These are phyloP conservation scores for Scytalopus superciliaris DNA, from an alignment of 2,113 vertebrate species.

Conservation along the genomic window DNA sequence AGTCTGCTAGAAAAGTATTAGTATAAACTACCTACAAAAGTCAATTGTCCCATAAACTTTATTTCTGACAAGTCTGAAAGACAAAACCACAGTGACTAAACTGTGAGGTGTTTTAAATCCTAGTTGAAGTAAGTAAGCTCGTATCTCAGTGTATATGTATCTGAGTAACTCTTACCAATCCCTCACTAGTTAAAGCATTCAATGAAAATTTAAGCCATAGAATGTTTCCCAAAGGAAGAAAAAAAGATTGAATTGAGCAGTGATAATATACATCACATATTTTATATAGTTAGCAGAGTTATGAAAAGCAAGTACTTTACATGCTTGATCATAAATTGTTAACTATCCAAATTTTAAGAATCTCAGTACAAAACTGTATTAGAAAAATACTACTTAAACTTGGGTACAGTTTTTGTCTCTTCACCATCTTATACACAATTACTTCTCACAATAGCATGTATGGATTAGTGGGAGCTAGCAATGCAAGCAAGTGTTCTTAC, in stretches of 20 bases:
- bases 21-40: neutral
- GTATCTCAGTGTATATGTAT: neutral
- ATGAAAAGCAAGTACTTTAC: neutral
- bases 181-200: neutral
- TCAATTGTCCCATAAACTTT: neutral
- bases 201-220: neutral
- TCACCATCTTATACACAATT: neutral
- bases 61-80: neutral
- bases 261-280: rapidly evolving
- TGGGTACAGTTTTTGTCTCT: neutral
- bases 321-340: neutral
- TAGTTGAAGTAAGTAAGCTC: neutral
- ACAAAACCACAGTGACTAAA: neutral
- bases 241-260: neutral
- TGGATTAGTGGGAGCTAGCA: neutral
- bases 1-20: neutral
- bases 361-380: neutral
- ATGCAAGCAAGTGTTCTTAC: neutral
- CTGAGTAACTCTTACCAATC: neutral
- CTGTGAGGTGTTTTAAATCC: neutral
- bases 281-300: neutral
- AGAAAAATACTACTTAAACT: neutral
- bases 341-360: neutral
- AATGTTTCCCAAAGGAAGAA: neutral
- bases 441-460: neutral